These are phyloP conservation scores for Phengaris arion DNA, from an alignment of 2,888 invertebrate genomes.

Conservation along the genomic window DNA sequence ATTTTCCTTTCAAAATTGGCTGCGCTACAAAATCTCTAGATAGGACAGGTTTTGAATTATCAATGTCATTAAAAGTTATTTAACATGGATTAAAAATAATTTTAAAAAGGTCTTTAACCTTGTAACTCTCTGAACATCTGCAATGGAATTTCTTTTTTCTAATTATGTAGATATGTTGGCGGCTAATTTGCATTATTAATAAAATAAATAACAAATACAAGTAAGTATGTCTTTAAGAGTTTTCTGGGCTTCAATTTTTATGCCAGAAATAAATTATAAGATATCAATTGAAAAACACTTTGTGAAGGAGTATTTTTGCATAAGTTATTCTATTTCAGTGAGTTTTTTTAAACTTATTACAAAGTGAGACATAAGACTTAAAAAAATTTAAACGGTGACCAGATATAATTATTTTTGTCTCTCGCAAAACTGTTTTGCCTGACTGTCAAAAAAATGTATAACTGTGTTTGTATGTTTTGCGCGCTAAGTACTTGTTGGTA, in stretches of 20 bases:
- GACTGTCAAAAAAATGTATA: slow-evolving; percentile 17
- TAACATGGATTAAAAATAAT: slow-evolving; percentile 16
- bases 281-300: not conserved
- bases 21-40: not conserved
- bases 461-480: slow-evolving; percentile 45
- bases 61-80: slow-evolving; percentile 21
- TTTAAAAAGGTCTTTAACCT: slow-evolving; percentile 26
- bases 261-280: not conserved
- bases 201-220: slow-evolving; percentile 12
- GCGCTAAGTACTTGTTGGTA: slow-evolving; percentile 59
- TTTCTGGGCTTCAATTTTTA: slow-evolving; percentile 6
- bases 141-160: slow-evolving; percentile 20
- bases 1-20: not conserved
- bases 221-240: not conserved
- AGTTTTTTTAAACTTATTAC: too few relatives aligned
- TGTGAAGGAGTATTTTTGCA: not conserved
- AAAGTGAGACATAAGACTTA: not conserved
- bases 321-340: not conserved
- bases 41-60: slow-evolving; percentile 18
- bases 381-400: not conserved
- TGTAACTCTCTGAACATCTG: slow-evolving; percentile 24
- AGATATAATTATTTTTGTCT: not conserved
- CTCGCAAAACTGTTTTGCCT: slow-evolving; percentile 5
- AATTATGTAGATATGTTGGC: slow-evolving; percentile 20
- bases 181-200: slow-evolving; percentile 15